A percentile compares a stretch with the other conserved stretches of the same genome.
These are phyloP conservation scores for Acanthosepion esculentum DNA, from an alignment of 2,888 invertebrate species.

Conservation along the genomic window DNA sequence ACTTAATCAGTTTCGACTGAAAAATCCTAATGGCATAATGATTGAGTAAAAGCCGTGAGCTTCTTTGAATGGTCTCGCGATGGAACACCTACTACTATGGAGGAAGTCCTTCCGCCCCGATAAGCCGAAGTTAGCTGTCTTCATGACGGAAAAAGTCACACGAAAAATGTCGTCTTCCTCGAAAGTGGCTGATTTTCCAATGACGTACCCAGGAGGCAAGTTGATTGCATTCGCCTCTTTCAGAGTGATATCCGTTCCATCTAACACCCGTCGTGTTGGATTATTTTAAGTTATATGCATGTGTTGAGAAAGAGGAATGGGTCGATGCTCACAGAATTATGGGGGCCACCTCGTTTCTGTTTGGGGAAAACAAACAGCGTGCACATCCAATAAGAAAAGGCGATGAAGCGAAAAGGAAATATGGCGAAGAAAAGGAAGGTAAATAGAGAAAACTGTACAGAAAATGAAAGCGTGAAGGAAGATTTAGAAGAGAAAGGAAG, in stretches of 20 bases:
- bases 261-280: background rate
- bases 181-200: constrained; percentile 11
- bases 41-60: background rate
- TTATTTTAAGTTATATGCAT: background rate
- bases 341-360: constrained; percentile 10
- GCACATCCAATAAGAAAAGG: background rate
- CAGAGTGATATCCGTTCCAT: constrained; percentile 3
- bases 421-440: background rate
- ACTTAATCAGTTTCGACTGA: background rate
- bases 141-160: background rate
- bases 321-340: background rate
- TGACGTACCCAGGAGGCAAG: background rate
- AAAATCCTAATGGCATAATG: background rate
- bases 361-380: background rate
- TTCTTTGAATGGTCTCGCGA: background rate
- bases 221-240: constrained; percentile 33
- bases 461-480: background rate
- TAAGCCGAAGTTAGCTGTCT: background rate
- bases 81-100: background rate
- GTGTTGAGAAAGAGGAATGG: background rate
- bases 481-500: background rate
- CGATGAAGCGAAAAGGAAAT: background rate
- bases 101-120: constrained; percentile 11
- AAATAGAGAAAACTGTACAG: background rate
- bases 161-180: background rate